Conservation (phyloP, 2,797 vertebrate genomes). For the Clamator glandarius region DNA sequence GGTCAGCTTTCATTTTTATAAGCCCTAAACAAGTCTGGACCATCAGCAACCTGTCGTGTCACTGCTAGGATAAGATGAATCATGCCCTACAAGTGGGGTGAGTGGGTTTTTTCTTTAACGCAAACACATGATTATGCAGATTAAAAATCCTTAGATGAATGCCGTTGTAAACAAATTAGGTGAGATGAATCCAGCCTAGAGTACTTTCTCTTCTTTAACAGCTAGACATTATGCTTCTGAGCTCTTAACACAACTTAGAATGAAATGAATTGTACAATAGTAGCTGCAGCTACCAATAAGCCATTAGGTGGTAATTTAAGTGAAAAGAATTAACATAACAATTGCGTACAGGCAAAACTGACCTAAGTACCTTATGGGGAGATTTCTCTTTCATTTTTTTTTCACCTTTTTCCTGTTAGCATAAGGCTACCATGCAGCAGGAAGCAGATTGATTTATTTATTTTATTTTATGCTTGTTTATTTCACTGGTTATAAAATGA, state of each 20-base stretch:
- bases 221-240: not conserved
- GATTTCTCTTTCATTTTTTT: not conserved
- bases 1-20: conserved; percentile 13
- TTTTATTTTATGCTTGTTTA: not conserved
- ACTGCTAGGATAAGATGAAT: not conserved
- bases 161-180: not conserved
- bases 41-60: not conserved
- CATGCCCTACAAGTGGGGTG: not conserved
- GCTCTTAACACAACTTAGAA: not conserved
- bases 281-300: not conserved
- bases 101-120: not conserved
- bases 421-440: not conserved
- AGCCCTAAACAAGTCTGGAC: not conserved
- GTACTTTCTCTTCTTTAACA: not conserved
- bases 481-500: not conserved
- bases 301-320: not conserved
- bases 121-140: not conserved
- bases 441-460: not conserved
- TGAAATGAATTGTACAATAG: not conserved
- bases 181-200: not conserved
- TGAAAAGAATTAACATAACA: not conserved
- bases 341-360: not conserved
- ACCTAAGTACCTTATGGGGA: not conserved
- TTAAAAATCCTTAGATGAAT: not conserved
- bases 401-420: not conserved